Base-by-base conservation (phyloP, 1,140 invertebrate species). In the Colletes latitarsis region DNA sequence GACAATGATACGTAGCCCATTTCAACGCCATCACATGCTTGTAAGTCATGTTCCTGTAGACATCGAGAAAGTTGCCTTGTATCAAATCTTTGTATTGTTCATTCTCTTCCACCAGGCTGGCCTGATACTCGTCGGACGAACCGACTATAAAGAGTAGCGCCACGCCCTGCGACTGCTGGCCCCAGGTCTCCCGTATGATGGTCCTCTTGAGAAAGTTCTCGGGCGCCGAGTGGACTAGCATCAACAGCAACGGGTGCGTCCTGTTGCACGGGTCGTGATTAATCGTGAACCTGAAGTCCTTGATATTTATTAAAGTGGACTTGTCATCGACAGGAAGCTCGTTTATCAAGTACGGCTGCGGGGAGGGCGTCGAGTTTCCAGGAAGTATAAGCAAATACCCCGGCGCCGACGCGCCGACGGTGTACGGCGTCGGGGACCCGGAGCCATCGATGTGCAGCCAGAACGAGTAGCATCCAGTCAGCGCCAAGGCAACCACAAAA, bases 11-110 rank as follows among this genome's bases (percentile, higher is more conserved):
- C 8, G 95, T 94, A 60, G 96, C 95, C 96, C 97, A 98, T 90
- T 97, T 97, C n/a, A 98, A 94, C 1, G 95, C 96, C 95, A 97
- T 96, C 6, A 97, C 95, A 91, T 97, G 97, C 92, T 98, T 98
- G 88, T 97, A 97, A 3, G 97, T 98, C 92, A 98, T 95, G 92
- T 98, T 98, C 81, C 95, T 94, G 89, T 98, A 98, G 49, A 94
- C 94, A 93, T 98, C 97, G 10, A 94, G 75, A 90, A 98, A 98
- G 84, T 95, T 95, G 41, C 96, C 97, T 92, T 97, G 96, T 41
- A 98, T 94, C 73, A 98, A 94, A 89, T 98, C 97, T 21, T 94
- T 92, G 87, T 95, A 94, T 1, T 84, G 84, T 4, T 88, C 87
- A 85, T 95, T 94, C 90, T 98, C 97, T 60, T 93, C 86, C 17